Evolutionary conservation across 92 coral and sea anemone genomes (phyloP), one percentile per base, ranked within the genome.

Genomic region (Porites lobata): DNA sequence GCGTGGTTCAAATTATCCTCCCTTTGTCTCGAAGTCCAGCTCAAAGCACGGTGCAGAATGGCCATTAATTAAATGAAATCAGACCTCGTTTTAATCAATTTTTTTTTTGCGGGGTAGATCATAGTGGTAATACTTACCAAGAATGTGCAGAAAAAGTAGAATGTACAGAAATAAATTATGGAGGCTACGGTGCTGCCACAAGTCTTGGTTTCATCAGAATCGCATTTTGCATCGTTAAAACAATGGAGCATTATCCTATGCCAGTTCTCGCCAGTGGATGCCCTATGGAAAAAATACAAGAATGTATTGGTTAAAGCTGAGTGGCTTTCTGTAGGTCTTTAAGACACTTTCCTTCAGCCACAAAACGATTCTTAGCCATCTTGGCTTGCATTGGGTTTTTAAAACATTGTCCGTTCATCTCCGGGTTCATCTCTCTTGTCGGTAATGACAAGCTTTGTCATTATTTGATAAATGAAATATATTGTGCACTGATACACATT

Each of bases 221-320:
- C 92, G 72, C 99, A 98, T 20, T 83, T 72, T 57, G 96, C 98
- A 32, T 87, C 73, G 72, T 93, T 90, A 88, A 92, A 96, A 77
- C 99, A 98, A 12, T 95, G 94, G 50, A 94, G 38, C 99, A 98
- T 98, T 8, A 98, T 93, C 47, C 92, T 69, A 47, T 96, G 99
- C 99, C 99, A 98, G 91, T 93, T 98, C 78, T 98, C 99, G 20
- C 99, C 99, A 4, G 99, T 98, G 5, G 98, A 98, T 18, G 98
- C 91, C 72, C 99, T 96, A 72, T 32, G 56, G 53, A 19, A 61
- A n/a, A 7, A 38, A 8, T 1, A 62, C 13, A 52, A 54, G 43
- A 6, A 52, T 38, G 4, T 56, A 14, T 56, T 10, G 61, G 61
- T 56, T 56, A 56, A 56, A 56, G 61, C 15, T 15, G 11, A 9